A percentile compares a stretch with the other conserved stretches of the same genome.
Evolutionary conservation across 2,113 vertebrate genomes (phyloP).

Genomic region (Semnornis frantzii): DNA sequence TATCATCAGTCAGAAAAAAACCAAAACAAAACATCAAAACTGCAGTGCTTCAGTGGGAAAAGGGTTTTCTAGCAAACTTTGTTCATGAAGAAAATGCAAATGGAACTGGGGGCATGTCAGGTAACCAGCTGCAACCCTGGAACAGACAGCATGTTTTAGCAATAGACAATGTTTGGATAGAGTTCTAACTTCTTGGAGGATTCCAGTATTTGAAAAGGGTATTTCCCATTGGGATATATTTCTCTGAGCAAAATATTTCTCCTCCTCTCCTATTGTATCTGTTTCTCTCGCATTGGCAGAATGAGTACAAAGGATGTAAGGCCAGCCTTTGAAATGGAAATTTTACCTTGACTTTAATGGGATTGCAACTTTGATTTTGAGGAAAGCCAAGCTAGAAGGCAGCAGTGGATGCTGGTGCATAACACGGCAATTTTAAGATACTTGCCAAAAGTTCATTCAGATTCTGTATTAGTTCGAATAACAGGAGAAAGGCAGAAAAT

Average conservation of each 20-base stretch:
- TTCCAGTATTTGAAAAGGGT: not conserved
- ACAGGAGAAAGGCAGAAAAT: not conserved
- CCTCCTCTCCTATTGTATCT: not conserved
- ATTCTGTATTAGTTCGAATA: not conserved
- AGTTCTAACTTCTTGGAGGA: not conserved
- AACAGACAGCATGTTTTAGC: not conserved
- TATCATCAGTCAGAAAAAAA: not conserved
- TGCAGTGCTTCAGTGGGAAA: not conserved
- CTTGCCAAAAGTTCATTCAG: not conserved
- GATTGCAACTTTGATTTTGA: not conserved
- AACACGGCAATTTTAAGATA: not conserved
- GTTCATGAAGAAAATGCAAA: not conserved
- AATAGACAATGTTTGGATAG: not conserved
- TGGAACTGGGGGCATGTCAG: not conserved
- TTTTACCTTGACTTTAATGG: not conserved
- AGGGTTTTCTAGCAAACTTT: not conserved
- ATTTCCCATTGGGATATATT: not conserved
- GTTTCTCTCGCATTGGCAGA: not conserved
- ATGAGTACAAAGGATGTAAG: not conserved
- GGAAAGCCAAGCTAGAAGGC: not conserved
- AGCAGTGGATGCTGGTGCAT: not conserved
- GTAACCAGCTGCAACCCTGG: not conserved
- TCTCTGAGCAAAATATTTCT: not conserved
- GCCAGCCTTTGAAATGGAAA: not conserved
- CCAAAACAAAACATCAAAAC: not conserved